phyloP scores from a whole-genome alignment of 2,797 vertebrate genomes.

The Ambastaia sidthimunki region DNA sequence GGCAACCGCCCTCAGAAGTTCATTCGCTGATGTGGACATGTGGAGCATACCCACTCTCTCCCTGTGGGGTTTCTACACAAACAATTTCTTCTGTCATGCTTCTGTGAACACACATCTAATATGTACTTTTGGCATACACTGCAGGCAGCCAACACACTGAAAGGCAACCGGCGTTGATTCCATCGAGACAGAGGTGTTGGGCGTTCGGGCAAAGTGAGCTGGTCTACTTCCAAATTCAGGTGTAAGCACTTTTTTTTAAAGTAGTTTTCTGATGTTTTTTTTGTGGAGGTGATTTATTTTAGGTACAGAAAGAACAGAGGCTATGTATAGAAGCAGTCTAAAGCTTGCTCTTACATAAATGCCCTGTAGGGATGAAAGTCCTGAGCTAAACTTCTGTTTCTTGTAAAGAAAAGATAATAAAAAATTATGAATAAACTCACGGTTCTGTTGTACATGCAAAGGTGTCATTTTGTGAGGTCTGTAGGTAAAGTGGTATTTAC shows the following conservation, averaged over 20 bases:
- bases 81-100: conserved; percentile 59
- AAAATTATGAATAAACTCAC: too few species aligned
- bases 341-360: conserved; percentile 39
- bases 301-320: conserved; percentile 10
- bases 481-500: background rate
- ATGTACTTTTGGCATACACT: conserved; percentile 51
- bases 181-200: conserved; percentile 35
- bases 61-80: conserved; percentile 47
- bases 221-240: conserved; percentile 42
- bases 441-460: background rate
- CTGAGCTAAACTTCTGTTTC: conserved; percentile 25
- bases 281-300: conserved; percentile 48
- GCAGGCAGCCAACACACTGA: conserved; percentile 49
- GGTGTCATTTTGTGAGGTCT: background rate
- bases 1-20: conserved; percentile 32
- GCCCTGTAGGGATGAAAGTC: conserved; percentile 29
- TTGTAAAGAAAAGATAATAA: background rate
- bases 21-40: conserved; percentile 40
- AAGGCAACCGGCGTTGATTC: conserved; percentile 52
- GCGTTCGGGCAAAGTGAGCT: conserved; percentile 23
- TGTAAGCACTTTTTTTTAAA: conserved; percentile 42
- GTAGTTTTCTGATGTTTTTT: conserved; percentile 44
- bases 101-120: conserved; percentile 55
- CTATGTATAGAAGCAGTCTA: conserved; percentile 16
- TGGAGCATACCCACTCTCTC: conserved; percentile 24